Percentiles rank a stretch among this genome's conserved stretches.
phyloP scores from a whole-genome alignment of 2,888 invertebrate species.

The Coleophora flavipennella region DNA sequence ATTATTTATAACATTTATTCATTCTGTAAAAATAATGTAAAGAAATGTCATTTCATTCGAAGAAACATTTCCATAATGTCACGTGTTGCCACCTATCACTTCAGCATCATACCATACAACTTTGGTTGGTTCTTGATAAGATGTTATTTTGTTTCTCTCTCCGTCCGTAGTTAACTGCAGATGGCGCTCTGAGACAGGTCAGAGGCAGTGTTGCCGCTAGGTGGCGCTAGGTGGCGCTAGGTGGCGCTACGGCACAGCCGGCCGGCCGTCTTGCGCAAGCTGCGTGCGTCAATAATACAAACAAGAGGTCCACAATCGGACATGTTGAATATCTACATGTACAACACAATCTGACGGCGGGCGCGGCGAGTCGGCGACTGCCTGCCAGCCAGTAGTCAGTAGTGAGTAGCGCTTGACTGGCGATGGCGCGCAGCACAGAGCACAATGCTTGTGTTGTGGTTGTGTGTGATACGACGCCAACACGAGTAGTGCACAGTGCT shows the following conservation, averaged over 20 bases:
- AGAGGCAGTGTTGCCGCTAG: constrained; percentile 4
- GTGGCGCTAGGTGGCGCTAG: constrained; percentile 31
- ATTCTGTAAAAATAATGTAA: no score
- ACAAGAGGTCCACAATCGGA: constrained; percentile 47
- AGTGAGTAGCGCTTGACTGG: constrained; percentile 51
- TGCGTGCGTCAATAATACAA: constrained; percentile 65
- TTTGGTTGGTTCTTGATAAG: neutral
- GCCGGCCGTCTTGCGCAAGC: constrained; percentile 38
- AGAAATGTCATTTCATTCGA: neutral
- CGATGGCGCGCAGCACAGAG: no score
- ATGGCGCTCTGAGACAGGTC: constrained; percentile 3
- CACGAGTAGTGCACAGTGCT: constrained; percentile 16
- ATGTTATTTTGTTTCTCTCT: neutral
- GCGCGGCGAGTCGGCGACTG: no score
- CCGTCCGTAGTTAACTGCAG: constrained; percentile 5
- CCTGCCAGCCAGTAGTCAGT: constrained; percentile 43
- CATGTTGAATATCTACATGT: constrained; percentile 32
- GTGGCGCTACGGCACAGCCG: constrained; percentile 21
- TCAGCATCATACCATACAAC: neutral
- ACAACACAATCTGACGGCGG: neutral
- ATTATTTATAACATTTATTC: no score
- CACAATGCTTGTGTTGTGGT: constrained; percentile 42
- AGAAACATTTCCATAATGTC: neutral
- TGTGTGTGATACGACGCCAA: neutral
- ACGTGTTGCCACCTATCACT: constrained; percentile 1